These are phyloP conservation scores for Acanthurus tractus DNA, from an alignment of 2,797 vertebrate species.

Conservation along the genomic window DNA sequence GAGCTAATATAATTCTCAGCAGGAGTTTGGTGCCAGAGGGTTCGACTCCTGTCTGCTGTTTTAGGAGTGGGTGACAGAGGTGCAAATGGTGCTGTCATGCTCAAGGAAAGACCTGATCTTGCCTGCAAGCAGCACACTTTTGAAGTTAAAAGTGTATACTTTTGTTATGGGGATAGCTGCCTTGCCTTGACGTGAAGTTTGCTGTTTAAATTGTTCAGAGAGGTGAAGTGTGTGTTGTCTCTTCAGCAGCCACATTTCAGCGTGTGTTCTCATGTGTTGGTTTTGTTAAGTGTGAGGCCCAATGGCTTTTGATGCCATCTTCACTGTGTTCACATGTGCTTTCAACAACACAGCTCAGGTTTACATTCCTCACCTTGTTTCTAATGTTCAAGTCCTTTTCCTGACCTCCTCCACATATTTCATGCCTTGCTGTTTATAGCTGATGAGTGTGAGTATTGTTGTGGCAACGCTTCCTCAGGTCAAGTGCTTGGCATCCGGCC, in stretches of 20 bases:
- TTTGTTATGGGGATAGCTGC: constrained; percentile 1
- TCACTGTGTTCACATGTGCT: constrained; percentile 49
- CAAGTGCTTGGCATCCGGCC: constrained; percentile 60
- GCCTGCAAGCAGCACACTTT: constrained; percentile 3
- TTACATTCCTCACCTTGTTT: constrained; percentile 74
- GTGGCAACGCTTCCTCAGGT: constrained; percentile 73
- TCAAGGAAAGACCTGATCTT: neutral
- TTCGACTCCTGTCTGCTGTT: constrained; percentile 39
- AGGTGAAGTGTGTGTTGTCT: constrained; percentile 12
- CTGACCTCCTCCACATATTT: constrained; percentile 75
- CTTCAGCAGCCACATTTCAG: constrained; percentile 26
- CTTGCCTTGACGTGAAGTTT: constrained; percentile 7
- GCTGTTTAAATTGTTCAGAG: neutral
- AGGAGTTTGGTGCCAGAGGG: constrained; percentile 57
- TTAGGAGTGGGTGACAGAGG: constrained; percentile 16
- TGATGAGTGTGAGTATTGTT: constrained; percentile 72
- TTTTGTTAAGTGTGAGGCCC: constrained; percentile 8
- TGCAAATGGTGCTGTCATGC: neutral
- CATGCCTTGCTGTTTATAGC: constrained; percentile 71
- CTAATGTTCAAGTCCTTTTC: constrained; percentile 66
- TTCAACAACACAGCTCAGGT: constrained; percentile 56
- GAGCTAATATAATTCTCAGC: constrained; percentile 68
- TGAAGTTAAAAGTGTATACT: constrained; percentile 21
- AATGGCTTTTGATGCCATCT: constrained; percentile 29
- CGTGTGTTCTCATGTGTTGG: neutral